Base-by-base conservation (phyloP, 2,797 vertebrate genomes). In the Falco naumanni region DNA sequence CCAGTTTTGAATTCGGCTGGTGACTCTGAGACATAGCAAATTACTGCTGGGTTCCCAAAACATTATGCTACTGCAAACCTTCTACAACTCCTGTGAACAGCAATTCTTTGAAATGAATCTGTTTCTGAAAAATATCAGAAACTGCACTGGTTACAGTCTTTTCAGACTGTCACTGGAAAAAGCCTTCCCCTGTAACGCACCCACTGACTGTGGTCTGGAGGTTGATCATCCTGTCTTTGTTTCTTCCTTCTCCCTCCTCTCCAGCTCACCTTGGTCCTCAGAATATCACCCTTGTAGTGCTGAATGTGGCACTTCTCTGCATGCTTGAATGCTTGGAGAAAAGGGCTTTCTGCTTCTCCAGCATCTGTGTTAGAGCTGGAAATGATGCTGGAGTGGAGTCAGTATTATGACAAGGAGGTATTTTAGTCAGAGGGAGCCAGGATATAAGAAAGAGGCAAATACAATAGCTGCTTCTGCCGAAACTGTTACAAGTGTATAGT, bases 401-500 rank as follows among this genome's bases (percentile, higher is more conserved):
- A 22, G 43, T 34, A 18, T 68, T 37, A 54, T 31, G 57, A 51
- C 41, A 82, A 25, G 61, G 45, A 70, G 15, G 9, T 10, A 5
- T 68, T 89, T 68, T 7, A 77, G 65, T 16, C 43, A 71, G 63
- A 90, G 41, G 29, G 6, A 65, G 25, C 7, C 41, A 47, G 81
- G 28, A 66, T 26, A 53, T 12, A 54, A 9, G 33, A 79, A 74
- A 92, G 70, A 81, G 31, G 19, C 33, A 85, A 72, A 43, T 6
- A 56, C 65, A 83, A 84, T 6, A 74, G 56, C 63, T 66, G 60
- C 53, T 79, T 78, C 63, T 93, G n/a, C 56, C 51, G 88, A 48
- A 92, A 84, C 41, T 43, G 39, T 78, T 87, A 39, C 29, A 79
- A 90, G 77, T 48, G 64, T 25, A 37, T 45, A 72, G n/a, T 85